Conservation (phyloP, 2,113 vertebrate species). For the Sapajus apella region DNA sequence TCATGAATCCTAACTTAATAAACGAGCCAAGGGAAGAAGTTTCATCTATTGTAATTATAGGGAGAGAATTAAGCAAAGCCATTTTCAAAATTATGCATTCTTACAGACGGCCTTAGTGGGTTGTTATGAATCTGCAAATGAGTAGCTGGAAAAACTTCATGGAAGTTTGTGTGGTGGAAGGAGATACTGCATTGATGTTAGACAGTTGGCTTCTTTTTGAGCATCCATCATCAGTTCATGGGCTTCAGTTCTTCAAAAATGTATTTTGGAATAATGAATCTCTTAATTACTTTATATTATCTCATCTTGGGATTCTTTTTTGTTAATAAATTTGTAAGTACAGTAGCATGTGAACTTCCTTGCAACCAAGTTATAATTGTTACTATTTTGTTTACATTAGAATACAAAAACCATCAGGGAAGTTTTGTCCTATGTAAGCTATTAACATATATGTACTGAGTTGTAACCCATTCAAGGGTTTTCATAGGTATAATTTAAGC, state of each 20-base stretch:
- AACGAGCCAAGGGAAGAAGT: not conserved
- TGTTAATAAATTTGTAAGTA: not conserved
- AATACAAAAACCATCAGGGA: not conserved
- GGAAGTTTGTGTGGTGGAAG: not conserved
- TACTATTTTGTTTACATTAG: not conserved
- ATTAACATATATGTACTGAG: not conserved
- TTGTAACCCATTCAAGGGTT: not conserved
- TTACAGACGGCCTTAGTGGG: not conserved
- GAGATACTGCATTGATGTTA: not conserved
- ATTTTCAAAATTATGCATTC: not conserved
- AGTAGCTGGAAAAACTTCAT: not conserved
- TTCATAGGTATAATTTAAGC: not conserved
- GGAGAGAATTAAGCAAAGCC: not conserved
- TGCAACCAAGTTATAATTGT: not conserved
- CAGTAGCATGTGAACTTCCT: not conserved
- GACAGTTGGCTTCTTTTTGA: not conserved
- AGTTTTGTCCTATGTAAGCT: not conserved
- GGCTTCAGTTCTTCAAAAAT: not conserved
- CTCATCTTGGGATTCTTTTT: not conserved
- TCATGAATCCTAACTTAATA: conserved; percentile 47
- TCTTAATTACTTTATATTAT: not conserved
- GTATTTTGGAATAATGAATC: not conserved
- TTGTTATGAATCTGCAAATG: not conserved
- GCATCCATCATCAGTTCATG: not conserved
- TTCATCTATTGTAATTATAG: conserved; percentile 24